Conservation (phyloP, 2,113 vertebrate genomes). For the Hippopotamus amphibius region DNA sequence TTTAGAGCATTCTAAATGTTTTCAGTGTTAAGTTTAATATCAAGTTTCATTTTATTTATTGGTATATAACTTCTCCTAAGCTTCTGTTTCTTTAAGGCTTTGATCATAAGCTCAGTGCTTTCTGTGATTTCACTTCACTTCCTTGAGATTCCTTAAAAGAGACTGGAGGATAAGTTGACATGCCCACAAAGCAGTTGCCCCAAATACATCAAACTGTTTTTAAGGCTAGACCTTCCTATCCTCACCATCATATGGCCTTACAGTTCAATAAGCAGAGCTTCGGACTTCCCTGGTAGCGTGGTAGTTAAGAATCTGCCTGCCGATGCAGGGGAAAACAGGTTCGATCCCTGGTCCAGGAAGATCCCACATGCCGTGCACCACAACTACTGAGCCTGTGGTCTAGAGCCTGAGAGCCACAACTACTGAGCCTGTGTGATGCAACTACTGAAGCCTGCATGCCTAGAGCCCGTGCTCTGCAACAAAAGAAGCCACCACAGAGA, state of each 20-base stretch:
- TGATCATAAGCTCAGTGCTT: not conserved
- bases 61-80: not conserved
- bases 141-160: not conserved
- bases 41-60: constrained; percentile 43
- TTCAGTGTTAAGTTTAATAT: constrained; percentile 42
- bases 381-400: too few species aligned
- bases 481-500: too few species aligned
- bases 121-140: not conserved
- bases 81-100: not conserved
- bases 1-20: constrained; percentile 32
- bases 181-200: not conserved
- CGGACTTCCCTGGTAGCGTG: too few species aligned
- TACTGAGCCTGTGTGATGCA: too few species aligned
- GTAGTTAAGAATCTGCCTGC: too few species aligned
- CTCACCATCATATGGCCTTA: not conserved
- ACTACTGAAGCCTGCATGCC: too few species aligned
- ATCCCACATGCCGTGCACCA: too few species aligned
- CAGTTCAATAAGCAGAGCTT: constrained; percentile 12
- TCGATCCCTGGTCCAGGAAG: too few species aligned
- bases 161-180: not conserved
- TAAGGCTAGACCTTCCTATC: not conserved
- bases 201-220: not conserved
- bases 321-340: too few species aligned
- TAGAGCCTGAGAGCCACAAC: too few species aligned
- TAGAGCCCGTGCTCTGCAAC: too few species aligned